A percentile compares a stretch with the other conserved stretches of the same genome.
Conservation (phyloP, 2,797 vertebrate species). For the Australoheros facetus region DNA sequence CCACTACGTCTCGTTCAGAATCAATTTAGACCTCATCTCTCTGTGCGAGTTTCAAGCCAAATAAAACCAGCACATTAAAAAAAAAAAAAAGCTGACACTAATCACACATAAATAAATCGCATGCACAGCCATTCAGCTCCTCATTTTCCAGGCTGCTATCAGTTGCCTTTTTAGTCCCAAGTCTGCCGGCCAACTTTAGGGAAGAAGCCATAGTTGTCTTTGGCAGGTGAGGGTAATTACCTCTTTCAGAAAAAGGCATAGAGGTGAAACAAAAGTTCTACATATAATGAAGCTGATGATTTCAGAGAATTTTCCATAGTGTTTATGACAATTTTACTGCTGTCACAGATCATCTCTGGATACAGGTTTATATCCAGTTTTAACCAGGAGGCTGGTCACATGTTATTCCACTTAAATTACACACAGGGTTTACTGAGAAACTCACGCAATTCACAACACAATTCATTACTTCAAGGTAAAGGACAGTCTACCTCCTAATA, state of each 20-base stretch:
- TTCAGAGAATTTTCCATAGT: background rate
- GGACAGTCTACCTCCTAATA: slow-evolving; percentile 5
- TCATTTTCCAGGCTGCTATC: slow-evolving; percentile 37
- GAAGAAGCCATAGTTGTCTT: background rate
- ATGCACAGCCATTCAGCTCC: slow-evolving; percentile 60
- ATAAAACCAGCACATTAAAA: slow-evolving; percentile 66
- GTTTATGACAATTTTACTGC: background rate
- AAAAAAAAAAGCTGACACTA: slow-evolving; percentile 67
- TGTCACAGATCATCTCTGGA: background rate
- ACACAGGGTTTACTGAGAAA: background rate
- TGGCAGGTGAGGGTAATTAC: background rate
- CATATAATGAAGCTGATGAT: background rate
- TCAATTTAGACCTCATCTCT: slow-evolving; percentile 76
- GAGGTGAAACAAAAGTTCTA: background rate
- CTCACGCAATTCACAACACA: background rate
- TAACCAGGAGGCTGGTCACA: background rate
- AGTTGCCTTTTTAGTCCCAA: background rate
- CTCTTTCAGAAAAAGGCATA: background rate
- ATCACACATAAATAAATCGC: slow-evolving; percentile 74
- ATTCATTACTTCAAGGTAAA: slow-evolving; percentile 35
- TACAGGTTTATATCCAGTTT: background rate
- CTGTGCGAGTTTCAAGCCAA: slow-evolving; percentile 71
- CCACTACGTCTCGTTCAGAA: slow-evolving; percentile 75
- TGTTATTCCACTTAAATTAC: background rate
- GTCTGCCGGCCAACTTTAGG: background rate